Evolutionary conservation across 2,888 invertebrate genomes (phyloP).

Genomic region (Rosalia funebris): DNA sequence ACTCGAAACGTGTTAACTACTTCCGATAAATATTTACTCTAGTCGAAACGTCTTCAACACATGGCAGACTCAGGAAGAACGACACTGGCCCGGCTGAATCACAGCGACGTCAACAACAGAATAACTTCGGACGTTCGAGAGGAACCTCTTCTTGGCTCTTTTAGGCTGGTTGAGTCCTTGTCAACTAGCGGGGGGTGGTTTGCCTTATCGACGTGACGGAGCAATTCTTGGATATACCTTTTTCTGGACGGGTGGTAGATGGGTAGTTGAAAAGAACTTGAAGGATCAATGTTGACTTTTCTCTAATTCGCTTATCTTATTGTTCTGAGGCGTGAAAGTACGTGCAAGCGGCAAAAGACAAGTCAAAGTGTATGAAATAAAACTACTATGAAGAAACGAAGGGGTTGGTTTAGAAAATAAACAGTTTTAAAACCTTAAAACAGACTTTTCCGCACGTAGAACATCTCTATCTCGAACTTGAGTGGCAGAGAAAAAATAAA

Average conservation of each 20-base stretch:
- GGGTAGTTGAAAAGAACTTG: not conserved
- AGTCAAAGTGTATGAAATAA: too few species aligned
- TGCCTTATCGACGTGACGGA: constrained; percentile 7
- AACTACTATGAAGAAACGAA: too few species aligned
- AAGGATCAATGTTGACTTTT: not conserved
- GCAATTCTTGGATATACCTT: constrained; percentile 11
- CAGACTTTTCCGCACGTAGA: too few species aligned
- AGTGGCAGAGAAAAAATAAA: too few species aligned
- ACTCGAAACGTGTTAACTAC: not conserved
- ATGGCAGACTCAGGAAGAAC: constrained; percentile 4
- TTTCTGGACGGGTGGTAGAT: not conserved
- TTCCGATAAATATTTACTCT: constrained; percentile 4
- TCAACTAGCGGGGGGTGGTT: constrained; percentile 42
- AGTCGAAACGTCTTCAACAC: constrained; percentile 9
- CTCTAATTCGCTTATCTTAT: too few species aligned
- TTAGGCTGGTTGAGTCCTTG: constrained; percentile 35
- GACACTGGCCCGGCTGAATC: constrained; percentile 12
- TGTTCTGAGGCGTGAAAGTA: too few species aligned
- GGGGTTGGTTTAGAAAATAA: too few species aligned
- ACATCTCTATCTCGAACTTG: too few species aligned
- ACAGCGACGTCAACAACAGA: constrained; percentile 13
- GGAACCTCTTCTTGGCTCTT: constrained; percentile 23
- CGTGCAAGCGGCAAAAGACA: too few species aligned
- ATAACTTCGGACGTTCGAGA: not conserved
- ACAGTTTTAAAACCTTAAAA: too few species aligned